Conservation (phyloP, 2,797 vertebrate species). For the Chaunax sp. region DNA sequence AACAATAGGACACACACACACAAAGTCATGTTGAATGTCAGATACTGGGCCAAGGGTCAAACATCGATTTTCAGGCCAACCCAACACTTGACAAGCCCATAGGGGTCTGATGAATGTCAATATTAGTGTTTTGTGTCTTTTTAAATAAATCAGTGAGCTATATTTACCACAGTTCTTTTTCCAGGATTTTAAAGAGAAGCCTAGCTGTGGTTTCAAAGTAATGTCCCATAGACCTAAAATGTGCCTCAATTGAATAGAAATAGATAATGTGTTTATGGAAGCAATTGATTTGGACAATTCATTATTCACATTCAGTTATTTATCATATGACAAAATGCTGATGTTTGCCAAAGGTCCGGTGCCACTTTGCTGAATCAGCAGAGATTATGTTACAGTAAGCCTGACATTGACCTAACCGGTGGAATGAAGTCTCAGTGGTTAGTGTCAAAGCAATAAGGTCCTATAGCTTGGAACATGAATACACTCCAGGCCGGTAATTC, state of each 20-base stretch:
- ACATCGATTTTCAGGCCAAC: constrained; percentile 65
- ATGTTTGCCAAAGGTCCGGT: constrained; percentile 8
- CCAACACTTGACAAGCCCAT: constrained; percentile 30
- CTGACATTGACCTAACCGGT: constrained; percentile 22
- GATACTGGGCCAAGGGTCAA: constrained; percentile 66
- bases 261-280: too few relatives aligned
- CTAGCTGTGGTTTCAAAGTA: not conserved
- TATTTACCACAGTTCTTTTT: constrained; percentile 28
- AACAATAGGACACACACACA: constrained; percentile 24
- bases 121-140: constrained; percentile 61
- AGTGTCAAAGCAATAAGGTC: not conserved
- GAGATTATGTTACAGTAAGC: constrained; percentile 7
- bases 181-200: constrained; percentile 1
- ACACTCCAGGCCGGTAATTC: not conserved
- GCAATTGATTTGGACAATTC: not conserved
- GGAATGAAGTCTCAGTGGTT: not conserved
- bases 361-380: constrained; percentile 19
- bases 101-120: constrained; percentile 38
- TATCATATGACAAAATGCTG: not conserved
- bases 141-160: constrained; percentile 47
- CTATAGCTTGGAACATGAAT: not conserved
- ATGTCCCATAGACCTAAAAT: too few relatives aligned
- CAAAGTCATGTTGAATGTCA: constrained; percentile 72
- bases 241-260: too few relatives aligned
- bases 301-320: not conserved